Evolutionary conservation across 2,797 vertebrate species (phyloP), one percentile per base, ranked within the genome.

Genomic region (Esox lucius): DNA sequence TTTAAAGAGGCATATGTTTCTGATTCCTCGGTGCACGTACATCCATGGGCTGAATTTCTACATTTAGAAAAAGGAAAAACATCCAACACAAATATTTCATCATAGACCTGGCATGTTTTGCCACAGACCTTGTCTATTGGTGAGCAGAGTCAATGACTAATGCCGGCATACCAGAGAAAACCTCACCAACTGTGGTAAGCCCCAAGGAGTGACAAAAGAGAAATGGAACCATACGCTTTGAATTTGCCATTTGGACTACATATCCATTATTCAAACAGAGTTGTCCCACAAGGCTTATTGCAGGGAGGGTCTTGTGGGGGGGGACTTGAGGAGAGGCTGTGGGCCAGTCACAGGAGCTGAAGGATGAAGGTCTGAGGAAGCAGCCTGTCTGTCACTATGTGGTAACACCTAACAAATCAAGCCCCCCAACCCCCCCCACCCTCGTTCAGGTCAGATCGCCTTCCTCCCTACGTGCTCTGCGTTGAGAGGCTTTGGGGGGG

Each of bases 21-120:
- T 93, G 83, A 91, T 95, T 94, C 84, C 78, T 88, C 79, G 75
- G 90, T 92, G 90, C 87, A 88, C 89, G 91, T 91, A 92, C 91
- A 91, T 91, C 92, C 92, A 91, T 90, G 90, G 91, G 42, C 56
- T 12, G 85, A 80, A 87, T 90, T 91, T 92, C 87, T 90, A 87
- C 86, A 91, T 91, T 85, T 83, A 86, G 68, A 77, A 65, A 83
- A 84, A 73, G 79, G 72, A 83, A 85, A 80, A 75, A 77, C 46
- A 73, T 70, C 61, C 72, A 80, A 80, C 79, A 79, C 75, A 85
- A 86, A 85, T 84, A 85, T 83, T 84, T 85, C 78, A 85, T 83
- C 84, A 85, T 35, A 78, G 77, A 73, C 19, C 75, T 70, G 78
- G 79, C 81, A 79, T 78, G 81, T 85, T 84, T 77, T 65, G 73